phyloP scores from a whole-genome alignment of 1,140 invertebrate genomes.

The Aphelenchoides fujianensis region DNA sequence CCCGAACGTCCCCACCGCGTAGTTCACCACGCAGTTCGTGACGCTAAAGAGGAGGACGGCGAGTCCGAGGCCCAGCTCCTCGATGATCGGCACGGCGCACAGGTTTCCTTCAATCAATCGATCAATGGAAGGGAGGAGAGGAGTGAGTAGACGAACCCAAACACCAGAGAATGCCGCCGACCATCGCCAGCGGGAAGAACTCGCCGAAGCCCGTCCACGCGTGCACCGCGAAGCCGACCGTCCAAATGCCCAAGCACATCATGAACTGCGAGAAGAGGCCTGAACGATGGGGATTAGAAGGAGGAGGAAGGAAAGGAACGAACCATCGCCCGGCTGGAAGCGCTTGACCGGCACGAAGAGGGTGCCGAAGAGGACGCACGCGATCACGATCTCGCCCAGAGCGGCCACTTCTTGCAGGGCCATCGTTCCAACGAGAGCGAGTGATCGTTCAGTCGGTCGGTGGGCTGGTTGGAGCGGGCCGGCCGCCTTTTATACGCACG shows the following conservation, averaged over 20 bases:
- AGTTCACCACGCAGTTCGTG: slow-evolving; percentile 12
- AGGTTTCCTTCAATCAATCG: slow-evolving; percentile 13
- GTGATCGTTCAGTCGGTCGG: no score
- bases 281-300: slow-evolving; percentile 9
- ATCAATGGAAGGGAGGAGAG: neutral
- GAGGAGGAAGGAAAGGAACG: neutral
- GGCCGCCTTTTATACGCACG: no score
- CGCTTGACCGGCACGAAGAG: slow-evolving; percentile 22
- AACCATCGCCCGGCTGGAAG: slow-evolving; percentile 20
- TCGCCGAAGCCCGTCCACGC: no score
- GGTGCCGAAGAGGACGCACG: slow-evolving; percentile 13
- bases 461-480: no score
- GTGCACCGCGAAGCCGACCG: no score
- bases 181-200: slow-evolving; percentile 12
- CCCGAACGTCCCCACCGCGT: slow-evolving; percentile 17
- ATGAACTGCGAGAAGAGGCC: slow-evolving; percentile 15
- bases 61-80: slow-evolving; percentile 18
- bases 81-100: slow-evolving; percentile 20
- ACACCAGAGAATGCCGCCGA: slow-evolving; percentile 16
- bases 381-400: neutral
- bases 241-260: slow-evolving; percentile 20
- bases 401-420: neutral
- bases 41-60: slow-evolving; percentile 7
- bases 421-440: neutral
- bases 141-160: neutral